Evolutionary conservation across 2,888 invertebrate genomes (phyloP), one percentile per base, ranked within the genome.

Genomic region (Andricus curvator): DNA sequence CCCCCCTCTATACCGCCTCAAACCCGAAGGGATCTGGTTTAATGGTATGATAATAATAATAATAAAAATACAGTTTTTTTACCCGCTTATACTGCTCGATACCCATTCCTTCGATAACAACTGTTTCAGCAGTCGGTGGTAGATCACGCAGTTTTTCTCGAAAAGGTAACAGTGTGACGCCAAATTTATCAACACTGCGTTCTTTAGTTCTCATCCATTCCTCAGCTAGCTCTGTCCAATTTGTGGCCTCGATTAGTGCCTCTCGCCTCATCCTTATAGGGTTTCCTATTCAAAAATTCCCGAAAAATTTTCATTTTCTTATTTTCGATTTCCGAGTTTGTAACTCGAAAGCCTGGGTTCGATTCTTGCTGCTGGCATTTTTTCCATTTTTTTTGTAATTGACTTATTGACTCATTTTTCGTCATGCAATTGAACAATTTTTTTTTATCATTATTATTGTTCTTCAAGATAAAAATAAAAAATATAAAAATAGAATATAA

Each of bases 161-260:
- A 15, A 85, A 86, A 17, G 90, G 90, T 48, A 91, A 79, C n/a
- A 91, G 48, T 17, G 91, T 88, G 17, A 90, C 87, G 15, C 89
- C 88, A 48, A 88, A 84, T 25, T 80, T 84, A 74, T 88, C 88
- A 25, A 84, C 83, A 20, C 86, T 83, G 9, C 83, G 87, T n/a
- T 84, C 86, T 82, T 86, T 90, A 5, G 88, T 88, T 78, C 83
- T 82, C 13, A 91, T 82, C 92, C 92, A 92, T 86, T 91, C 90
- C 77, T 91, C 91, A 62, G 90, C 90, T 74, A 92, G 85, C 70
- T 85, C 85, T 8, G 91, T 91, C 92, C 91, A 92, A 80, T 92
- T 91, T 29, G 87, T 90, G 68, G 85, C 83, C 20, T 86, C 86
- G 48, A 89, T 85, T 78, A 90, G 90, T 78, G 81, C 85, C 80